A percentile compares a stretch with the other conserved stretches of the same genome.
phyloP scores from a whole-genome alignment of 2,888 invertebrate genomes.

The Stratiomys singularior region DNA sequence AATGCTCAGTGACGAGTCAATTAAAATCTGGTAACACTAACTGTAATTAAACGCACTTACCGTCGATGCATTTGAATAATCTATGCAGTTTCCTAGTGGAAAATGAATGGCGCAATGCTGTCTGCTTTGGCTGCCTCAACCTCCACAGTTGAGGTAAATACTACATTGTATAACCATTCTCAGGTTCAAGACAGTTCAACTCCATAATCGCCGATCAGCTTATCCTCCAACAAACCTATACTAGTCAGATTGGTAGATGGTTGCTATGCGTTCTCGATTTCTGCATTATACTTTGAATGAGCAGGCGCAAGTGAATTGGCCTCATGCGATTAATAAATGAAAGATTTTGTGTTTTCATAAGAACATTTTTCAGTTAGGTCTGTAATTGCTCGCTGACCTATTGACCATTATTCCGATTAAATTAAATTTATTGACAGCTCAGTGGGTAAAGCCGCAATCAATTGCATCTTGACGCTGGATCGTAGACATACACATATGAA shows the following conservation, averaged over 20 bases:
- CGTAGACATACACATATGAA: not conserved
- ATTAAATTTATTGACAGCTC: conserved; percentile 4
- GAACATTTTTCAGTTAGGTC: not conserved
- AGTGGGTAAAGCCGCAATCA: not conserved
- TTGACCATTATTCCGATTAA: conserved; percentile 12
- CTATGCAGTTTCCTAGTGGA: not conserved
- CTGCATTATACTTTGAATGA: not conserved
- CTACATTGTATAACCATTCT: not conserved
- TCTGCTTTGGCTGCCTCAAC: not conserved
- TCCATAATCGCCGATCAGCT: not conserved
- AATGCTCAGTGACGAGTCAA: no score
- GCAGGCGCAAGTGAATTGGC: not conserved
- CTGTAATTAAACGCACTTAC: no score
- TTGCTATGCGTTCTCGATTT: conserved; percentile 9
- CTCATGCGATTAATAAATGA: conserved; percentile 15
- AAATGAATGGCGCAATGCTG: conserved; percentile 35
- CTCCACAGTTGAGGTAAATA: not conserved
- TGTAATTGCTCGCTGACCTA: conserved; percentile 16
- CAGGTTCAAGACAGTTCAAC: conserved; percentile 3
- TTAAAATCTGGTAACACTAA: no score
- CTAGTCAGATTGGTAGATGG: conserved; percentile 3
- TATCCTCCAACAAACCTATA: not conserved
- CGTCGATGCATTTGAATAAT: no score
- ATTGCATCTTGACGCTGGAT: not conserved
- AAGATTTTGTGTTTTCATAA: conserved; percentile 15